These are phyloP conservation scores for Phodopus roborovskii DNA, from an alignment of 2,113 vertebrate genomes.

Conservation along the genomic window DNA sequence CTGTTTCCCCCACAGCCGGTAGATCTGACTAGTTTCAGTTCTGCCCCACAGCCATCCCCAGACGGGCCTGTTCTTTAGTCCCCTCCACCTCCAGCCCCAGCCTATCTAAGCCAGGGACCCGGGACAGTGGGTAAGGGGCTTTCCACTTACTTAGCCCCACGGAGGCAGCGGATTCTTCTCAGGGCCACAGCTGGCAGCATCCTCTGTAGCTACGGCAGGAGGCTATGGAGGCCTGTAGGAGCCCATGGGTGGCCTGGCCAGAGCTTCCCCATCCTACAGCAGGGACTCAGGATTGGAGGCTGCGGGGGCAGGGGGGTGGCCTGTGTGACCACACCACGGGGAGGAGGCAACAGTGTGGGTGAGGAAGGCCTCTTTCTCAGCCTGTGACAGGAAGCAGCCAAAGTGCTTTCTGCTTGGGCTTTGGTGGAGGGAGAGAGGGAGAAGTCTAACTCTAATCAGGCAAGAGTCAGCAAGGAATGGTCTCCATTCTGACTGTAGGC, in stretches of 20 bases:
- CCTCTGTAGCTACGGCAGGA: constrained; percentile 27
- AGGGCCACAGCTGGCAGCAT: constrained; percentile 73
- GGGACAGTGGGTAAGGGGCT: not conserved
- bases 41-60: constrained; percentile 11
- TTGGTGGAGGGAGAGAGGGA: not conserved
- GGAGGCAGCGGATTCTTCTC: constrained; percentile 64
- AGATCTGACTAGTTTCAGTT: constrained; percentile 67
- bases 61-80: not conserved
- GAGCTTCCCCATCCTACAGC: constrained; percentile 65
- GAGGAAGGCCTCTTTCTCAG: not conserved
- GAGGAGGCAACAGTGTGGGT: constrained; percentile 41
- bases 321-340: constrained; percentile 8
- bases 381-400: constrained; percentile 68
- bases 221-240: not conserved
- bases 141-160: constrained; percentile 84
- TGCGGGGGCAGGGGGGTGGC: constrained; percentile 58
- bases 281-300: constrained; percentile 67
- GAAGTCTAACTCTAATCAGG: not conserved
- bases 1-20: not conserved
- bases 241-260: not conserved
- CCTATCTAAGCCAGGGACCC: not conserved
- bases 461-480: not conserved
- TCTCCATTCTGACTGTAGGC: not conserved
- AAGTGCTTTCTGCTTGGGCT: not conserved
- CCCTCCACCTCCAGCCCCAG: not conserved